phyloP scores from a whole-genome alignment of 2,888 invertebrate genomes.

The Catotricha subobsoleta region DNA sequence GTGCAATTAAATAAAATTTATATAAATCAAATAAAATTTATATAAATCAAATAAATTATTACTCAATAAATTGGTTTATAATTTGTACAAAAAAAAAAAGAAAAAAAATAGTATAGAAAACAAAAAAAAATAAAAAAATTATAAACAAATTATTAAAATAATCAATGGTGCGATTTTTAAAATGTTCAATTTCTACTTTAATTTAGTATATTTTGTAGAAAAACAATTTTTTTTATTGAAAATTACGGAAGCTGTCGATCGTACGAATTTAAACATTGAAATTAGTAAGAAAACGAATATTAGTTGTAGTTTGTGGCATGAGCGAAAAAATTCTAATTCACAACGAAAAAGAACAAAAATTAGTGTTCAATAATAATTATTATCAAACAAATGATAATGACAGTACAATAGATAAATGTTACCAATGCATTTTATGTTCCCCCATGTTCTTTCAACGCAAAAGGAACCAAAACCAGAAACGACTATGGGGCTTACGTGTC shows the following conservation, averaged over 20 bases:
- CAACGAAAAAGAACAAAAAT: conserved; percentile 6
- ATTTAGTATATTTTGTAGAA: too few species aligned
- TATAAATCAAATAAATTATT: too few species aligned
- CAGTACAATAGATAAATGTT: conserved; percentile 31
- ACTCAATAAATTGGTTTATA: too few species aligned
- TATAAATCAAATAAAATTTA: too few species aligned
- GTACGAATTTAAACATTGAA: neutral
- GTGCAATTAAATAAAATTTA: too few species aligned
- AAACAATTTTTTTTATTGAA: too few species aligned
- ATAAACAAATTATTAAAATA: neutral
- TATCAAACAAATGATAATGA: conserved; percentile 24
- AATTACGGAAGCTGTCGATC: too few species aligned
- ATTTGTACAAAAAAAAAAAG: neutral
- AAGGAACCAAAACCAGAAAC: conserved; percentile 15
- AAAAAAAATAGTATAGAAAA: neutral
- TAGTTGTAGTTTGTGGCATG: conserved; percentile 3
- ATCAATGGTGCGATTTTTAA: too few species aligned
- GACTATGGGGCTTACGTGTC: conserved; percentile 30
- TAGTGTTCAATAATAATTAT: conserved; percentile 6
- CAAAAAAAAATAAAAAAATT: neutral
- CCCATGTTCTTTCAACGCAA: conserved; percentile 29
- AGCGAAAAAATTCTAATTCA: conserved; percentile 4
- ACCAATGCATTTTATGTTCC: conserved; percentile 30
- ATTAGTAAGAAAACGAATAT: neutral
- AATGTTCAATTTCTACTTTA: too few species aligned